Evolutionary conservation across 1,140 invertebrate species (phyloP).

Genomic region (Conopomorpha cramerella): DNA sequence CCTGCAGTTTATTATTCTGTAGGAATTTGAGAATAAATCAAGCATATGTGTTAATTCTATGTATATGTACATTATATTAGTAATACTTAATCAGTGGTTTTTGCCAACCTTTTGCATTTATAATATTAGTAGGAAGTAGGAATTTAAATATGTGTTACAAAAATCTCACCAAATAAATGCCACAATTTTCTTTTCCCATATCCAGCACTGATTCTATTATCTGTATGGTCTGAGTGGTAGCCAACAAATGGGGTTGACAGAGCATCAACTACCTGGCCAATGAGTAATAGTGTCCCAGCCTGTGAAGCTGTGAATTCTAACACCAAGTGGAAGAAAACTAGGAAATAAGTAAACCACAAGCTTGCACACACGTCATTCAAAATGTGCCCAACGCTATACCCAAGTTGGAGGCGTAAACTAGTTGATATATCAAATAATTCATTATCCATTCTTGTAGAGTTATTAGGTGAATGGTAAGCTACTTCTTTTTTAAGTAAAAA

Average conservation of each 20-base stretch:
- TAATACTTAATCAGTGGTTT: too few species aligned
- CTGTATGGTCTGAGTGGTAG: conserved; percentile 78
- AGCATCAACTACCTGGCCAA: conserved; percentile 90
- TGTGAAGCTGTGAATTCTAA: conserved; percentile 74
- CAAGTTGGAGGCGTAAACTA: conserved; percentile 38
- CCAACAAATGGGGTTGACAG: conserved; percentile 89
- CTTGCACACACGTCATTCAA: conserved; percentile 94
- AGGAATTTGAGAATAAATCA: too few species aligned
- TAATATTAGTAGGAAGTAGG: neutral
- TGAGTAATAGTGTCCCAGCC: conserved; percentile 79
- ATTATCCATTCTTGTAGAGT: conserved; percentile 32
- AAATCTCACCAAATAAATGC: conserved; percentile 82
- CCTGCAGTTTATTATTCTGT: too few species aligned
- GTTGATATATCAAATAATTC: conserved; percentile 48
- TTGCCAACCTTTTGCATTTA: neutral
- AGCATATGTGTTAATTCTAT: too few species aligned
- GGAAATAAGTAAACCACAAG: conserved; percentile 97
- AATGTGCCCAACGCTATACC: conserved; percentile 81
- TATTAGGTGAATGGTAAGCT: conserved; percentile 4
- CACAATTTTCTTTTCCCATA: conserved; percentile 90
- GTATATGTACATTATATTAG: too few species aligned
- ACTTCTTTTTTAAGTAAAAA: neutral
- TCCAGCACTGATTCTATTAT: conserved; percentile 66
- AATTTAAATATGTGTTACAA: neutral
- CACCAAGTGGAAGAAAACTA: conserved; percentile 90